Percentiles rank a stretch among this genome's conserved stretches.
Evolutionary conservation across 2,113 vertebrate genomes (phyloP).

Genomic region (Syngnathus scovelli): DNA sequence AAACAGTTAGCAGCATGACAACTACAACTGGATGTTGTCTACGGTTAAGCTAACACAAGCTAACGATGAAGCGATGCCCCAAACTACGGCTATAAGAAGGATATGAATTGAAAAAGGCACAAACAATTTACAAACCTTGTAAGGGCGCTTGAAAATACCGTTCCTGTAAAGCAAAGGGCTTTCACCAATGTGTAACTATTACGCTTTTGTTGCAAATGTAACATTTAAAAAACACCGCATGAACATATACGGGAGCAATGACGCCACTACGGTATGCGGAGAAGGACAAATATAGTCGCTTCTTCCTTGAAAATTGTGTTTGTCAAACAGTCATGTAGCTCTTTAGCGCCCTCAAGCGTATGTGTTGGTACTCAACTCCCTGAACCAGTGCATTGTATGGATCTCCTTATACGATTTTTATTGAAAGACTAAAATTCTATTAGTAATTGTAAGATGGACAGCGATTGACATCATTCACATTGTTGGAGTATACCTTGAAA

Average conservation of each 20-base stretch:
- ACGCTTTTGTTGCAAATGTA: not conserved
- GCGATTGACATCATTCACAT: too few species aligned
- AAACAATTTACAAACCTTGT: conserved; percentile 21
- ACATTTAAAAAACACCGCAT: not conserved
- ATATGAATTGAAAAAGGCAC: not conserved
- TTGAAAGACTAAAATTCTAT: not conserved
- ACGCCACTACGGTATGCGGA: conserved; percentile 14
- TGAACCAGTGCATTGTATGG: too few species aligned
- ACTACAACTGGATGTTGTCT: not conserved
- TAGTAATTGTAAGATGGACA: too few species aligned
- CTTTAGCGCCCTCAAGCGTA: not conserved
- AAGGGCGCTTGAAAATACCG: not conserved
- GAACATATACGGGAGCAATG: not conserved
- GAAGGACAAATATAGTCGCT: conserved; percentile 26
- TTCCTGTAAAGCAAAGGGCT: not conserved
- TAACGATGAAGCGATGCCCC: not conserved
- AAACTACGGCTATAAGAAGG: not conserved
- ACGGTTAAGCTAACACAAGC: conserved; percentile 13
- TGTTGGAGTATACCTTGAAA: too few species aligned
- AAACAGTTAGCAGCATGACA: not conserved
- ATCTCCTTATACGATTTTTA: too few species aligned
- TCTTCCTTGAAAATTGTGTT: not conserved
- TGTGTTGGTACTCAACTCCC: too few species aligned
- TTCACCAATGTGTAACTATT: not conserved
- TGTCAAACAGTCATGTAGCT: not conserved